Evolutionary conservation across 1,140 invertebrate species (phyloP), one percentile per base, ranked within the genome.

Genomic region (Platyura marginata): DNA sequence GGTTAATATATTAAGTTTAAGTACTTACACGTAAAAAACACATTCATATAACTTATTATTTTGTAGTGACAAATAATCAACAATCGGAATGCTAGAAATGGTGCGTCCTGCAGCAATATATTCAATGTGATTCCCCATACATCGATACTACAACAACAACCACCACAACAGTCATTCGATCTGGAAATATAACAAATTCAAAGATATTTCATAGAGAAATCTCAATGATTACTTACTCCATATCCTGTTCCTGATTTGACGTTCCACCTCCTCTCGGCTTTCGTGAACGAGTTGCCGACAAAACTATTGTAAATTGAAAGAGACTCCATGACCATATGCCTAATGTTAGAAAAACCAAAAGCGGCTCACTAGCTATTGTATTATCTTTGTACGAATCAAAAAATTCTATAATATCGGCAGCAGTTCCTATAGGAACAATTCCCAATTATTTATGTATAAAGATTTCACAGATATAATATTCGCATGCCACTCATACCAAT

Each of bases 371-470:
- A 0, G 79, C 77, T 22, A 88, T 80, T 47, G 75, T 77, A 39
- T 83, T 79, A 50, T 87, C 83, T 62, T 87, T 87, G 64, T 94
- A 93, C 0, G 89, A 90, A 57, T 94, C 90, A 59, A 93, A 93
- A 60, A 95, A 93, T 61, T 95, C 90, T 21, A 94, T 90, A 44
- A 95, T 95, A 57, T 95, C 91, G 0, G 88, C 89, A 0, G 89
- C 89, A 2, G 87, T 91, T 34, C 73, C 71, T 74, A 21, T 13
- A 8, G 18, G 11, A 40, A 40, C 25, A 29, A 29, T n/a, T n/a
- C n/a, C n/a, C n/a, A n/a, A n/a, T n/a, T n/a, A n/a, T n/a, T n/a
- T n/a, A n/a, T n/a, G n/a, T n/a, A n/a, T n/a, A n/a, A n/a, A n/a
- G n/a, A n/a, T n/a, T n/a, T n/a, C n/a, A n/a, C n/a, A n/a, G n/a